These are phyloP conservation scores for Eubasilissa splendida DNA, from an alignment of 2,888 invertebrate species.

Conservation along the genomic window DNA sequence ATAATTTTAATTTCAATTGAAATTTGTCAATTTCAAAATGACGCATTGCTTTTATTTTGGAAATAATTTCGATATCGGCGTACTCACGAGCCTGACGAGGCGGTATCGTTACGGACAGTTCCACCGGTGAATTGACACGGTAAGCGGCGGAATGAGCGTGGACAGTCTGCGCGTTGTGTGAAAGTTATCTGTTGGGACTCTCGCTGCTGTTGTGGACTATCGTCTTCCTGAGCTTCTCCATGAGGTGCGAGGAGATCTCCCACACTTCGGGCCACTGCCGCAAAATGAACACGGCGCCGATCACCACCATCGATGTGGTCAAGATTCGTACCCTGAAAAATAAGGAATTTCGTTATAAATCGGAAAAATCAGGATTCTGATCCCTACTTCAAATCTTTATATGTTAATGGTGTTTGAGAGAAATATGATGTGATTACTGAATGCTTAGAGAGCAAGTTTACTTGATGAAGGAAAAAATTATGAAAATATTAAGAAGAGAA, in stretches of 20 bases:
- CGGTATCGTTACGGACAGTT: too few species aligned
- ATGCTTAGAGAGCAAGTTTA: too few species aligned
- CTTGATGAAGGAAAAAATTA: too few species aligned
- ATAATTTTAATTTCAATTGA: not conserved
- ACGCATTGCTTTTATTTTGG: not conserved
- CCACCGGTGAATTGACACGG: not conserved
- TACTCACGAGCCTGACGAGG: too few species aligned
- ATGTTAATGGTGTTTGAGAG: too few species aligned
- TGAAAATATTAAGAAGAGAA: too few species aligned
- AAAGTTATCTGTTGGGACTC: constrained; percentile 36
- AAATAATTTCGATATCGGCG: too few species aligned
- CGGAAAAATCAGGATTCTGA: not conserved
- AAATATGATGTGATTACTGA: too few species aligned
- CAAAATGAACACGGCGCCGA: constrained; percentile 87
- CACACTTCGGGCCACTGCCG: constrained; percentile 93
- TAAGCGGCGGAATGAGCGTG: not conserved
- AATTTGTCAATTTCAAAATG: not conserved
- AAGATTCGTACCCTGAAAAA: constrained; percentile 86
- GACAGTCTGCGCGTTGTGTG: not conserved
- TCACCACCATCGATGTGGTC: constrained; percentile 86
- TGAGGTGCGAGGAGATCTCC: constrained; percentile 85
- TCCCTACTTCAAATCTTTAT: not conserved
- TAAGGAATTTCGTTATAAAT: constrained; percentile 58
- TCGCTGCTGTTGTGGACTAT: constrained; percentile 68
- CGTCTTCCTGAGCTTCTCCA: constrained; percentile 85